Percentiles rank a stretch among this genome's conserved stretches.
Conservation (phyloP, 2,797 vertebrate species). For the Typhlichthys eigenmanni region DNA sequence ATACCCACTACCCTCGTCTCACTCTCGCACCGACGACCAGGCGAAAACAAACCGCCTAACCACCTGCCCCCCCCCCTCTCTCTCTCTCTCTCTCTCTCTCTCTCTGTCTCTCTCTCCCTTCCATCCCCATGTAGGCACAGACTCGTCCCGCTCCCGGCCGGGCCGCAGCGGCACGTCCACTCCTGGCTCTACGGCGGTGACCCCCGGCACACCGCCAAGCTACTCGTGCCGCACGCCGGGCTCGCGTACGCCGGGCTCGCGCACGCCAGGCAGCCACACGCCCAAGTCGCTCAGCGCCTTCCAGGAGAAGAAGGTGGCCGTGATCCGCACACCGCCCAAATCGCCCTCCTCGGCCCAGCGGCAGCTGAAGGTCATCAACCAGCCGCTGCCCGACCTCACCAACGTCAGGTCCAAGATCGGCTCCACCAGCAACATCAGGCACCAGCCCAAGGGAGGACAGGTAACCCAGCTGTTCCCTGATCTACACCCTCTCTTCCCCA, state of each 20-base stretch:
- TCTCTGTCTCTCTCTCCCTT: background rate
- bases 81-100: background rate
- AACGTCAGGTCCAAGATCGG: conserved; percentile 94
- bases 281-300: conserved; percentile 90
- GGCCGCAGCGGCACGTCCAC: conserved; percentile 92
- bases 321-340: conserved; percentile 94
- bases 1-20: background rate
- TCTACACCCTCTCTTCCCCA: too few relatives aligned
- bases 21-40: background rate
- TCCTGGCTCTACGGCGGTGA: conserved; percentile 90
- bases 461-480: conserved; percentile 65
- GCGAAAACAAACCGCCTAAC: background rate
- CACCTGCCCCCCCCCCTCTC: conserved; percentile 1
- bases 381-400: conserved; percentile 92
- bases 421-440: conserved; percentile 90
- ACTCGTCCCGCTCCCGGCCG: conserved; percentile 86
- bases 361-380: conserved; percentile 90
- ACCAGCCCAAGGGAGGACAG: conserved; percentile 94
- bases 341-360: conserved; percentile 89
- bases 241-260: conserved; percentile 92
- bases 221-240: conserved; percentile 93
- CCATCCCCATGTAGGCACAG: conserved; percentile 75
- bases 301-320: conserved; percentile 93
- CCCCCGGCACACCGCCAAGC: conserved; percentile 90
- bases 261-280: conserved; percentile 88